Evolutionary conservation across 2,113 vertebrate genomes (phyloP), one percentile per base, ranked within the genome.

Genomic region (Heterochromis multidens): DNA sequence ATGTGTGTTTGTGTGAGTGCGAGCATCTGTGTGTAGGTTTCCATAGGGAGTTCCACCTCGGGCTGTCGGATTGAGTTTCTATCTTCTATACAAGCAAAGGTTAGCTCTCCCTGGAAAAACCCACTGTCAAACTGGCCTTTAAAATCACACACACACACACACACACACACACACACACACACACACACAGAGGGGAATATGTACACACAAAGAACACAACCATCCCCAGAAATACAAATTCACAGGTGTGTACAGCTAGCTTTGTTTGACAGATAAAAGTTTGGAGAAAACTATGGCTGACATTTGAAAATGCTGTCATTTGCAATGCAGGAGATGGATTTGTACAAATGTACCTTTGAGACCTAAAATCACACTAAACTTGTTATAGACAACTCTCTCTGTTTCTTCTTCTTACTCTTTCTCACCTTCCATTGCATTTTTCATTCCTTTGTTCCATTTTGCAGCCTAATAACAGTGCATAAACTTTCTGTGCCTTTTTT

Each of bases 11-110:
- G 25, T 84, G 17, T 80, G 31, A 21, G 12, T 61, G 52, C 58
- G 13, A 31, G 77, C 54, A 61, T 77, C 33, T 21, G 17, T 79
- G 67, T 21, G 78, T 80, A 29, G 8, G 59, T 85, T 79, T 79
- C 77, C 62, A 63, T 27, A 16, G 67, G 62, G 90, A 84, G n/a
- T 83, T 90, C 59, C 40, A 84, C 84, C 86, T 62, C 62, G 0
- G 87, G 81, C 82, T 87, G 82, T 92, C 76, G 23, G 74, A 86
- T 16, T 77, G 80, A 84, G 85, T 85, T 88, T 89, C 82, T 86
- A 79, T 89, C 83, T 91, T 88, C 79, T 46, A 5, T 27, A 54
- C 82, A 78, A 84, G 82, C 85, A 91, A 93, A 93, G 89, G 90
- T 92, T 85, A 90, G 43, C 79, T 90, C 91, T 90, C 89, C 9